Percentiles rank a stretch among this genome's conserved stretches.
Conservation (phyloP, 2,888 invertebrate species). For the Pardosa pseudoannulata region DNA sequence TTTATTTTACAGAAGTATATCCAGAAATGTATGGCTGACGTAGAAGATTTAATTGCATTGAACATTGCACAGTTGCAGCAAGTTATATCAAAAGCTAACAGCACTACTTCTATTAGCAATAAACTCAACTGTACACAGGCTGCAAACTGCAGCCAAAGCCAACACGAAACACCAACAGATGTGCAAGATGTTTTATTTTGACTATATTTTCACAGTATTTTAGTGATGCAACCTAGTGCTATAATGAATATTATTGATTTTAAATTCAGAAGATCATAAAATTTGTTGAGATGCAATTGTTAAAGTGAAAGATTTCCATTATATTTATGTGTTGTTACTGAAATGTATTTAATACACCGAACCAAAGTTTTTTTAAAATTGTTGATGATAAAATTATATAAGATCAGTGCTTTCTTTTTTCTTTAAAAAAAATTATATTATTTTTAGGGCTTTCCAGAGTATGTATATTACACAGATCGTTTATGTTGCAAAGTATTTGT, state of each 20-base stretch:
- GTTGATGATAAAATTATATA: background rate
- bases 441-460: background rate
- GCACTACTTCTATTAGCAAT: constrained; percentile 20
- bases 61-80: constrained; percentile 65
- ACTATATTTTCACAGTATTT: too few species aligned
- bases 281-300: background rate
- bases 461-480: background rate
- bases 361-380: constrained; percentile 13
- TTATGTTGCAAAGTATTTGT: constrained; percentile 5
- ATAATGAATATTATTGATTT: too few species aligned
- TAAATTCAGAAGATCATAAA: background rate
- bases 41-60: constrained; percentile 48
- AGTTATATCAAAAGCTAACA: constrained; percentile 44
- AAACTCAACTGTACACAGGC: constrained; percentile 52
- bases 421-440: too few species aligned
- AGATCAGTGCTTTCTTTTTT: background rate
- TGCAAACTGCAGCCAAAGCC: constrained; percentile 32
- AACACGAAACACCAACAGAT: constrained; percentile 47
- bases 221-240: too few species aligned
- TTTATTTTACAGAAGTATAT: constrained; percentile 53
- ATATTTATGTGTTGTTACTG: background rate
- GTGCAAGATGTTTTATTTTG: constrained; percentile 62
- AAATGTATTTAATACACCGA: background rate
- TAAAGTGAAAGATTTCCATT: background rate
- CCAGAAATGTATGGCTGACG: constrained; percentile 50